Percentiles rank a stretch among this genome's conserved stretches.
Conservation (phyloP, 2,113 vertebrate species). For the Micromys minutus region DNA sequence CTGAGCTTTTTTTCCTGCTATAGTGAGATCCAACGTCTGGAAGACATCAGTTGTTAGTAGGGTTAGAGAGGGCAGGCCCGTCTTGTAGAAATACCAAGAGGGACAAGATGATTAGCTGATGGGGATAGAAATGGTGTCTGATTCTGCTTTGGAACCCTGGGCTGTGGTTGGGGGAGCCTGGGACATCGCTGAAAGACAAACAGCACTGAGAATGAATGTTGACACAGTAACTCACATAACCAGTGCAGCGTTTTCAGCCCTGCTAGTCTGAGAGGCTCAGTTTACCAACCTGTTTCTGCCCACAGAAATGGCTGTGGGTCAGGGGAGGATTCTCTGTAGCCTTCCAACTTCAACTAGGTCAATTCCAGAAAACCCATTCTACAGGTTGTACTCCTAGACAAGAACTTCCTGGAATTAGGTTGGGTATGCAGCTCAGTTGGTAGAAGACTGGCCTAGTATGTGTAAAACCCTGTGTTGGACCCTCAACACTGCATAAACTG, state of each 20-base stretch:
- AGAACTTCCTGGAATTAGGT: neutral
- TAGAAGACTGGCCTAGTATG: neutral
- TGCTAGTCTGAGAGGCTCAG: neutral
- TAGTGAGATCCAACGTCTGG: conserved; percentile 43
- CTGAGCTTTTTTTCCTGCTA: neutral
- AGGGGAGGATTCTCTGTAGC: neutral
- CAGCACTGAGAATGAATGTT: accelerated
- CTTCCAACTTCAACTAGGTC: neutral
- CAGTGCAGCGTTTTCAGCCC: accelerated
- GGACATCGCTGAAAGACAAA: accelerated
- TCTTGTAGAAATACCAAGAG: neutral
- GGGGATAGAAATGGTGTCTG: neutral
- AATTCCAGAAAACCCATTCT: neutral
- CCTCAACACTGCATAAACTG: neutral
- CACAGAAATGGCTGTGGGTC: neutral
- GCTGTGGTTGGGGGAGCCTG: neutral
- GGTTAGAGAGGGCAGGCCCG: neutral
- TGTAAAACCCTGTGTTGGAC: neutral
- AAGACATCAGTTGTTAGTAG: neutral
- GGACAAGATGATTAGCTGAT: accelerated
- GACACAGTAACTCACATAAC: accelerated
- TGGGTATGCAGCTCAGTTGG: neutral
- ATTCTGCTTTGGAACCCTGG: no score
- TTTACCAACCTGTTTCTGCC: neutral
- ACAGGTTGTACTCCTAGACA: neutral